A percentile compares a stretch with the other conserved stretches of the same genome.
These are phyloP conservation scores for Crossocerus cetratus DNA, from an alignment of 2,888 invertebrate species.

Conservation along the genomic window DNA sequence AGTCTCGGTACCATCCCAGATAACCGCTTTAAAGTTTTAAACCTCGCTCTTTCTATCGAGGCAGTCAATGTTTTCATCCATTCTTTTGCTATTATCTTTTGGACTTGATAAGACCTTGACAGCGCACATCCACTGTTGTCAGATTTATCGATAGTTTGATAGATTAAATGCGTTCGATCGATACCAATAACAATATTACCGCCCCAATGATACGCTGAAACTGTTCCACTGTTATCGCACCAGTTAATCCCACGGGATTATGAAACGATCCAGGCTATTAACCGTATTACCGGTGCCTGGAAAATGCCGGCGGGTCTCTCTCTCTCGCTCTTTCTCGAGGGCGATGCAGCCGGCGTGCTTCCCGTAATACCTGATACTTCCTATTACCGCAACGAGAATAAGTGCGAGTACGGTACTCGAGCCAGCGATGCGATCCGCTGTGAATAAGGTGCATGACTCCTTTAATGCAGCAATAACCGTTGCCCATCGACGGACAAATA, in stretches of 20 bases:
- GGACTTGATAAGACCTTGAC: neutral
- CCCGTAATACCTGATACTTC: conserved; percentile 32
- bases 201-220: neutral
- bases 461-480: too few species aligned
- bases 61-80: neutral
- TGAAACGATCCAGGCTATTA: neutral
- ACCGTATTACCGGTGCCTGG: neutral
- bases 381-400: conserved; percentile 28
- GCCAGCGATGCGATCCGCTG: conserved; percentile 27
- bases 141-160: neutral
- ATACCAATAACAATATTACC: too few species aligned
- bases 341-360: conserved; percentile 39
- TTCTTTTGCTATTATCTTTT: neutral
- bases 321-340: neutral
- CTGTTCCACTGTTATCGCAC: neutral
- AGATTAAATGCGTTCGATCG: neutral
- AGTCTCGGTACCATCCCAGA: conserved; percentile 19
- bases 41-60: neutral
- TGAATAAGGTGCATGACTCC: too few species aligned
- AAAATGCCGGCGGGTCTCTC: neutral
- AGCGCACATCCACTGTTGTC: neutral
- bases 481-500: too few species aligned
- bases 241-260: neutral
- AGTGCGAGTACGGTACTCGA: conserved; percentile 20
- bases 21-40: conserved; percentile 7